Evolutionary conservation across 2,888 invertebrate genomes (phyloP).

Genomic region (Resseliella maxima): DNA sequence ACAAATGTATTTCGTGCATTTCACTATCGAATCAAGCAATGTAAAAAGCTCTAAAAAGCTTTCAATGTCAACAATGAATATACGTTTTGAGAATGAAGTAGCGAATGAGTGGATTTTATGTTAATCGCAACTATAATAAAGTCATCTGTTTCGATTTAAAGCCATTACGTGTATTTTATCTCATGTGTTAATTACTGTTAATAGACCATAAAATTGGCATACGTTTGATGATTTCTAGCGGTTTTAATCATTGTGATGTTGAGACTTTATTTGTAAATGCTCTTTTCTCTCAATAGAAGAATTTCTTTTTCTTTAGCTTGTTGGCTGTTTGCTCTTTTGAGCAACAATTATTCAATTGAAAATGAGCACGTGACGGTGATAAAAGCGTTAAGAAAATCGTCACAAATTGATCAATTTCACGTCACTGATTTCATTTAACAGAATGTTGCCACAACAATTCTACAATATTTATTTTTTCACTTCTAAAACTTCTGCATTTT

Average conservation of each 20-base stretch:
- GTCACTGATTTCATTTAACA: background rate
- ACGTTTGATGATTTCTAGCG: background rate
- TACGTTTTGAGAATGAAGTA: background rate
- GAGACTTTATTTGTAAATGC: too few species aligned
- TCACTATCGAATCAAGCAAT: too few species aligned
- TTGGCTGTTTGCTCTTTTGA: too few species aligned
- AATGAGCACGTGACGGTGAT: background rate
- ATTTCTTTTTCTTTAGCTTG: too few species aligned
- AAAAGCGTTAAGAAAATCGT: background rate
- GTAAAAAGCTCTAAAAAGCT: conserved; percentile 51
- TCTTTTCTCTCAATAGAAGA: too few species aligned
- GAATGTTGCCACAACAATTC: background rate
- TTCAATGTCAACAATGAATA: conserved; percentile 6
- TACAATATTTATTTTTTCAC: background rate
- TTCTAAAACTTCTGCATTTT: background rate
- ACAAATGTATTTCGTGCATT: background rate
- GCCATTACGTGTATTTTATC: conserved; percentile 7
- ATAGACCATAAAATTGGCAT: background rate
- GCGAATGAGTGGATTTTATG: background rate
- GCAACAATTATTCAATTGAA: background rate
- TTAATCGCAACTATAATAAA: background rate
- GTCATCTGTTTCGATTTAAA: conserved; percentile 43
- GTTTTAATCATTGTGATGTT: background rate
- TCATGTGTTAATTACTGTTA: conserved; percentile 26
- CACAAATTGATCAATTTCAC: conserved; percentile 10